These are phyloP conservation scores for Coccyzus lansbergi DNA, from an alignment of 2,797 vertebrate genomes.

Conservation along the genomic window DNA sequence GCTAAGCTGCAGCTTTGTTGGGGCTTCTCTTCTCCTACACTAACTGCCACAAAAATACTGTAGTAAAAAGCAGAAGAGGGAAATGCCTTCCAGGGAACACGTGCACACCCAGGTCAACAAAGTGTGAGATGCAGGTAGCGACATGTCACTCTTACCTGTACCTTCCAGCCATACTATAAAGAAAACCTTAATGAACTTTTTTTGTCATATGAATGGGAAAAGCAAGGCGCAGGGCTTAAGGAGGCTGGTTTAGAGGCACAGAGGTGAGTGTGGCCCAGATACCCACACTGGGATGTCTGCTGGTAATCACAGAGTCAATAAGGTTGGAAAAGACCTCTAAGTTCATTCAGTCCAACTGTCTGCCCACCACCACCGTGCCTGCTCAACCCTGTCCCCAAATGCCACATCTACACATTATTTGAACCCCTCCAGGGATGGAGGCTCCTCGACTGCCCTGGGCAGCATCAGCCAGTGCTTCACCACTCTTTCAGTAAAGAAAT, in stretches of 20 bases:
- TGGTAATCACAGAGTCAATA: too few relatives aligned
- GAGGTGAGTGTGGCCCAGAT: rapidly evolving
- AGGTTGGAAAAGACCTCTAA: too few relatives aligned
- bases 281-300: background rate
- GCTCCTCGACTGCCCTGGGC: too few relatives aligned
- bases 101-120: background rate
- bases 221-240: background rate
- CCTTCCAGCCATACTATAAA: background rate
- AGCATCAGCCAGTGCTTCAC: too few relatives aligned
- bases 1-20: background rate
- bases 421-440: too few relatives aligned
- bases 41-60: background rate
- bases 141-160: rapidly evolving
- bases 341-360: too few relatives aligned
- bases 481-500: too few relatives aligned
- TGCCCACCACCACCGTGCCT: too few relatives aligned
- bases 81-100: background rate
- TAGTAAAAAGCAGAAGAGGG: background rate
- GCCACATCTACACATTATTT: too few relatives aligned
- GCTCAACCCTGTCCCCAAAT: too few relatives aligned
- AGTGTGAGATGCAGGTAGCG: background rate
- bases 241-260: background rate
- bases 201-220: background rate
- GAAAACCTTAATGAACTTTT: background rate
- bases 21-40: background rate